phyloP scores from a whole-genome alignment of 2,888 invertebrate genomes.

The Nymphalis c-album region DNA sequence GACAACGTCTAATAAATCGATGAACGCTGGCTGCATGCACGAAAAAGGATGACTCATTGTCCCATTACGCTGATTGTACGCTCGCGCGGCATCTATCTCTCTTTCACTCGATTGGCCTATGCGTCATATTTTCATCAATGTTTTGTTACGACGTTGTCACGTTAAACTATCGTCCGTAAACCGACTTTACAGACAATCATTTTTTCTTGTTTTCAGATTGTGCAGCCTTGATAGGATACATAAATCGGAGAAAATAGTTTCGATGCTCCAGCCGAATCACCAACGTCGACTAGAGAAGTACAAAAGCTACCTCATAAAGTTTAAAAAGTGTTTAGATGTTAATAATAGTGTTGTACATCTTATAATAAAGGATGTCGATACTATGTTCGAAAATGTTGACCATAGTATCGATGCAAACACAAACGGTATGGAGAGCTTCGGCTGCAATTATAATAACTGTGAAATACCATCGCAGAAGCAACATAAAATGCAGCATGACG shows the following conservation, averaged over 20 bases:
- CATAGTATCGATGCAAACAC: conserved; percentile 54
- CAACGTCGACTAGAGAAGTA: conserved; percentile 89
- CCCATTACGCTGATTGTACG: too few species aligned
- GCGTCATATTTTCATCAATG: too few species aligned
- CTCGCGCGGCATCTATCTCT: too few species aligned
- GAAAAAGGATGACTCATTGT: too few species aligned
- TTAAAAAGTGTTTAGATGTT: conserved; percentile 90
- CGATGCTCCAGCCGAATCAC: conserved; percentile 87
- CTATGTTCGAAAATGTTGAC: conserved; percentile 90
- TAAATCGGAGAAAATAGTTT: conserved; percentile 88
- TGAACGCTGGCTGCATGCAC: too few species aligned
- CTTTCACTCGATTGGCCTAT: too few species aligned
- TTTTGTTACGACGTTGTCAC: too few species aligned
- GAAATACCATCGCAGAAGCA: conserved; percentile 67
- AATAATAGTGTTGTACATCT: conserved; percentile 85
- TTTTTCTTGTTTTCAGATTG: conserved; percentile 74
- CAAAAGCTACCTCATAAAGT: conserved; percentile 85
- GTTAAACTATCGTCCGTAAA: too few species aligned
- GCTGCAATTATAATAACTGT: conserved; percentile 69
- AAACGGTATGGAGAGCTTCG: conserved; percentile 66
- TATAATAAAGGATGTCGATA: conserved; percentile 89
- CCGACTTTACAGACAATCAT: too few species aligned
- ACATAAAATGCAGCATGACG: conserved; percentile 76
- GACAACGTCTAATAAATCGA: too few species aligned
- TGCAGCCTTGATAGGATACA: conserved; percentile 88